Conservation (phyloP, 2,888 invertebrate species). For the Tridacna gigas region DNA sequence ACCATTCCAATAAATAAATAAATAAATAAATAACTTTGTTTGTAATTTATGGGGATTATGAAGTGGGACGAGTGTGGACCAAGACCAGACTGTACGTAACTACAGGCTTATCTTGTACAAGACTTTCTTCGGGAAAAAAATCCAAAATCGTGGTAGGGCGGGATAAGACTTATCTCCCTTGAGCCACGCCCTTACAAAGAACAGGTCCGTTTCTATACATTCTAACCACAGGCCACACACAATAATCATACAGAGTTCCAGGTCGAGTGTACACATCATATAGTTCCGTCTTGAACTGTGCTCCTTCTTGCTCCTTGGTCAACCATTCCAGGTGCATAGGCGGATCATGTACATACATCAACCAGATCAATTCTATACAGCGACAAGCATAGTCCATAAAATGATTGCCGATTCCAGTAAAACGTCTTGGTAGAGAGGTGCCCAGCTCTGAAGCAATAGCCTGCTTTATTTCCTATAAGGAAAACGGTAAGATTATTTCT, state of each 20-base stretch:
- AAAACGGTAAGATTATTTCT: background rate
- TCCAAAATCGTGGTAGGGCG: too few relatives aligned
- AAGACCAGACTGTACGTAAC: background rate
- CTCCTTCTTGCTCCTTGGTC: constrained; percentile 59
- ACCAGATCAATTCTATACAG: constrained; percentile 61
- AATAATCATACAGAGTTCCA: constrained; percentile 60
- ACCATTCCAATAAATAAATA: background rate
- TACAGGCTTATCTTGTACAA: too few relatives aligned
- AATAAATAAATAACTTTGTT: background rate
- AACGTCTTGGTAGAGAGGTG: constrained; percentile 55
- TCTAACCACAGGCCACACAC: constrained; percentile 62
- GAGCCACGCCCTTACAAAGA: constrained; percentile 59
- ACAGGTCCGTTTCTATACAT: constrained; percentile 57
- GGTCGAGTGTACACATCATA: constrained; percentile 52
- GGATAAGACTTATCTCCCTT: constrained; percentile 31
- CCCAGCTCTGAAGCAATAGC: constrained; percentile 53
- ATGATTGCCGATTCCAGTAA: constrained; percentile 59
- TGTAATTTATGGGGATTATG: background rate
- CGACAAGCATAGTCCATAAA: constrained; percentile 56
- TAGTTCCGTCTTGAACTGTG: constrained; percentile 45
- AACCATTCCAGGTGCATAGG: constrained; percentile 64
- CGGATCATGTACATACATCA: constrained; percentile 66
- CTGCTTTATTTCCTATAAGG: constrained; percentile 52
- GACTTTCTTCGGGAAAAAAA: too few relatives aligned
- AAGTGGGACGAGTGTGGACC: background rate